Evolutionary conservation across 2,797 vertebrate species (phyloP), one percentile per base, ranked within the genome.

Genomic region (Oceanodroma leucorhoa): DNA sequence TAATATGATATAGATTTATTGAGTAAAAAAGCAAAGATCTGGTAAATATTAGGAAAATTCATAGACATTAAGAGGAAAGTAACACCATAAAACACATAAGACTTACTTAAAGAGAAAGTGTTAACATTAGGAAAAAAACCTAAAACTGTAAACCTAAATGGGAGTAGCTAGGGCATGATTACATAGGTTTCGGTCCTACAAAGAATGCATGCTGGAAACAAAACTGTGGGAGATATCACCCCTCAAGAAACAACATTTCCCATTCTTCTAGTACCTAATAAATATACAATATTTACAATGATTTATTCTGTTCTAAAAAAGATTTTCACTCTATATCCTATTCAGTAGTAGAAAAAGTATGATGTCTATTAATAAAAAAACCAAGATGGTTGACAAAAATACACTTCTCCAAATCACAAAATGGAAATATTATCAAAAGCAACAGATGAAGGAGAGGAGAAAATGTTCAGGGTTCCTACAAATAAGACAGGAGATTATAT

Each of bases 1-100:
- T 94, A 95, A 90, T 80, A 86, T 71, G 65, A 87, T 96, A 93
- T 84, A 91, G 75, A 95, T 93, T 83, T 96, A 90, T 66, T 75
- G 78, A 93, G 89, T 57, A 83, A 83, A 95, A 96, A 94, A 85
- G 30, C 51, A 95, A 93, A 86, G 70, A 89, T 86, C 78, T 81
- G 54, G 69, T 82, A 95, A 95, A 94, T 94, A 88, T 90, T 94
- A 96, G 57, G 54, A 83, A 89, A 84, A 36, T 77, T 89, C 58
- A 40, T 73, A 77, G 67, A 73, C 87, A 89, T 89, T 92, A 89
- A 48, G 50, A 90, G 57, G 55, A 79, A 95, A 89, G 72, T 90
- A 95, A 73, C 23, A 50, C 40, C 17, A 66, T 26, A 76, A 83
- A 93, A 36, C 45, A 67, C 11, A 32, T 38, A 83, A 91, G 69